A percentile compares a stretch with the other conserved stretches of the same genome.
These are phyloP conservation scores for Jordanella pulchra DNA, from an alignment of 2,797 vertebrate species.

Conservation along the genomic window DNA sequence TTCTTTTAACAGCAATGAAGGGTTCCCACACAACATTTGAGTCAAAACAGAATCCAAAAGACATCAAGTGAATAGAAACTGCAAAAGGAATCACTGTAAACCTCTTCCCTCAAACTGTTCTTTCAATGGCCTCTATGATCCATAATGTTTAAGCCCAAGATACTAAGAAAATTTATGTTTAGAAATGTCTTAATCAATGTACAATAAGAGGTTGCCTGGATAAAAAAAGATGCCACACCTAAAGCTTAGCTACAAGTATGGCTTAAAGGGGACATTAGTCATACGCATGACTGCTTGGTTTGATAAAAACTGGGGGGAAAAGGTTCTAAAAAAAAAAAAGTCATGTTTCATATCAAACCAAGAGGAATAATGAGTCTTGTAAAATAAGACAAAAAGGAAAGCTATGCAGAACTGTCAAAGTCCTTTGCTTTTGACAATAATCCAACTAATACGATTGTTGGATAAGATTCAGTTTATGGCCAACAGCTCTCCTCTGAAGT, in stretches of 20 bases:
- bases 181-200: slow-evolving; percentile 7
- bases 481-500: slow-evolving; percentile 21
- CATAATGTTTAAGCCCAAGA: not conserved
- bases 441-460: slow-evolving; percentile 64
- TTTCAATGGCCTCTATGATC: not conserved
- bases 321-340: not conserved
- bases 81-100: not conserved
- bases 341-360: slow-evolving; percentile 11
- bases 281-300: not conserved
- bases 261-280: slow-evolving; percentile 8
- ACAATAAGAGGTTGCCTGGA: not conserved
- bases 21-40: not conserved
- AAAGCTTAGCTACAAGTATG: not conserved
- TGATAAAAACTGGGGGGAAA: not conserved
- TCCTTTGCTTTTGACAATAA: slow-evolving; percentile 56
- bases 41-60: not conserved
- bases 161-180: not conserved
- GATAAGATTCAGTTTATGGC: slow-evolving; percentile 26
- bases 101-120: not conserved
- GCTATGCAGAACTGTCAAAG: slow-evolving; percentile 49
- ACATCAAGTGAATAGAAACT: not conserved
- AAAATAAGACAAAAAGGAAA: slow-evolving; percentile 12
- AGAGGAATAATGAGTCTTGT: slow-evolving; percentile 7
- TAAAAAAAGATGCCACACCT: not conserved
- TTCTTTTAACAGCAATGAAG: not conserved